Base-by-base conservation (phyloP, 2,113 vertebrate genomes). In the Eretmochelys imbricata region DNA sequence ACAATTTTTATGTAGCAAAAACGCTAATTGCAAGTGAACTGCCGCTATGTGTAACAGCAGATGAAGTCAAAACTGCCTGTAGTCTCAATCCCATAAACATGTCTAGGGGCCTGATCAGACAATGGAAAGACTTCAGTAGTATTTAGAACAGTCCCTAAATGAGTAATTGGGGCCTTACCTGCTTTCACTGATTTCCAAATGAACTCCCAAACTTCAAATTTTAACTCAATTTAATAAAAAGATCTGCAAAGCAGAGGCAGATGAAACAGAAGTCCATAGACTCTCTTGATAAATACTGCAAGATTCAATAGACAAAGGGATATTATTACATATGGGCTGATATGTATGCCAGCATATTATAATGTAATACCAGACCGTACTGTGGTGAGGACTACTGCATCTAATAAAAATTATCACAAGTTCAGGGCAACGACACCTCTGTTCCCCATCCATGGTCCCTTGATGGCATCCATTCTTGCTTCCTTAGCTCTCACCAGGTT, bases 21-120 rank as follows among this genome's bases (percentile, higher is more conserved):
- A 89, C 92, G 65, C 82, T 97, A 96, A 94, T 97, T 94, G 65
- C 53, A 95, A 82, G 87, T 93, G 93, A 96, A 96, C 55, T 85
- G 65, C 91, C 85, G 85, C 92, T 84, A 59, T 87, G 75, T 89
- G 91, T 75, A 94, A 89, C 80, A 92, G 55, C 85, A 94, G 79
- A 57, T 80, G 86, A 91, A 95, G 93, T 96, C 90, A 96, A 93
- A 96, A 91, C 65, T 95, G 86, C 55, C 89, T 93, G 54, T 76
- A 90, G 93, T 95, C 94, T 96, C 94, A 94, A 95, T 93, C 89
- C 50, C 75, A n/a, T 69, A 80, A 90, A 92, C 83, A 92, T 94
- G 95, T 92, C 92, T 88, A 83, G 92, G 62, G 94, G 10, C 53
- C 91, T 95, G 92, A 91, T 62, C 72, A 91, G 27, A 62, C 59